Evolutionary conservation across 2,888 invertebrate genomes (phyloP), one percentile per base, ranked within the genome.

Genomic region (Argyresthia albistria): DNA sequence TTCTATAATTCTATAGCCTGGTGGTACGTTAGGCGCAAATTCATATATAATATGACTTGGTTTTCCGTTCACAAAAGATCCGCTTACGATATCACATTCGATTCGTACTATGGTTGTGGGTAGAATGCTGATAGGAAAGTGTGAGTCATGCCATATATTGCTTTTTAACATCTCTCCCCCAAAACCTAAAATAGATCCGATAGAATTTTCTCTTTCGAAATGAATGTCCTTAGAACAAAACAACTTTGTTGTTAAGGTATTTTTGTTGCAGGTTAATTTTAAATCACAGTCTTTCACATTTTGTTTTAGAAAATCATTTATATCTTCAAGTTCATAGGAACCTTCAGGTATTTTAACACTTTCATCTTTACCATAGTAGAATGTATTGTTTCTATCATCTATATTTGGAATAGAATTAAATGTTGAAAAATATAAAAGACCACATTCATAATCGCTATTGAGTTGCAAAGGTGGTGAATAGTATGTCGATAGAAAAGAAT

Each of bases 311-410:
- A 36, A 48, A 36, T 50, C 50, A n/a, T 50, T 16, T 11, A 69
- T 60, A 58, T 69, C 66, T 46, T 59, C 56, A 35, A 69, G 57
- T 59, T 70, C 66, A 54, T 71, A 69, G 10, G 64, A 58, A 15
- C 69, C 66, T n/a, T 56, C 59, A 25, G 68, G 66, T 49, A 69
- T 62, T 42, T 53, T 60, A 11, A 69, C 50, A 16, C 58, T 54
- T 55, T 66, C 52, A 36, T 63, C 47, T 37, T 53, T 12, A 36
- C 54, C 58, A 53, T 55, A 56, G 55, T 63, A 60, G 58, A 73
- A 65, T 54, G 62, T 64, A 57, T 70, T 71, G 54, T 70, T 65
- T 45, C 55, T 57, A 39, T 57, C 56, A 57, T 72, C 66, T 1
- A 74, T 60, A 58, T 73, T 74, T 3, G 60, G 60, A 12, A 60